These are phyloP conservation scores for Oryctes rhinoceros DNA, from an alignment of 1,140 invertebrate species.

Conservation along the genomic window DNA sequence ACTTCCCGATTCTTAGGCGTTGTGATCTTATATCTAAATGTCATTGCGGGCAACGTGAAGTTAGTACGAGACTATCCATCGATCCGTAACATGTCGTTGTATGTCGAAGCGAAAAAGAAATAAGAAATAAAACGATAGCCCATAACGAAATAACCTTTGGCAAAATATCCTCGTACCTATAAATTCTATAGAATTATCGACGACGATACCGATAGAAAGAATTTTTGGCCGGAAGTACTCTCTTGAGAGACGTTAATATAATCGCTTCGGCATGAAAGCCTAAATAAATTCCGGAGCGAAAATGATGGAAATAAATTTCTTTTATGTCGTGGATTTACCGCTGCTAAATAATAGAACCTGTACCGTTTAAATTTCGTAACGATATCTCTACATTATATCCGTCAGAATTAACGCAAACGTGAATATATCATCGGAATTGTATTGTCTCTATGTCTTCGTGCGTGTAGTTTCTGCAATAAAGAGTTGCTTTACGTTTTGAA, in stretches of 20 bases:
- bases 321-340: conserved; percentile 30
- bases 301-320: conserved; percentile 33
- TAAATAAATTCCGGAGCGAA: conserved; percentile 18
- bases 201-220: not conserved
- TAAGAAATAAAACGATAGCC: no score
- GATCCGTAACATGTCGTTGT: not conserved
- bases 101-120: not conserved
- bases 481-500: no score
- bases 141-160: not conserved
- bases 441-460: no score
- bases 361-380: not conserved
- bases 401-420: no score
- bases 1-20: no score
- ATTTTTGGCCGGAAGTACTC: conserved; percentile 8
- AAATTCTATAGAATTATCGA: conserved; percentile 23
- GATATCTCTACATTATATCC: no score
- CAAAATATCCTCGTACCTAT: conserved; percentile 4
- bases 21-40: not conserved
- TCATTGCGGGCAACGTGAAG: not conserved
- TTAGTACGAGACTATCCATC: not conserved
- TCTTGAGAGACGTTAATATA: conserved; percentile 25
- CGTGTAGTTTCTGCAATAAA: no score
- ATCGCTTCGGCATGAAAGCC: conserved; percentile 10
- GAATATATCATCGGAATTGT: no score
- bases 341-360: conserved; percentile 16